Evolutionary conservation across 2,888 invertebrate genomes (phyloP), one percentile per base, ranked within the genome.

Genomic region (Pterostichus madidus): DNA sequence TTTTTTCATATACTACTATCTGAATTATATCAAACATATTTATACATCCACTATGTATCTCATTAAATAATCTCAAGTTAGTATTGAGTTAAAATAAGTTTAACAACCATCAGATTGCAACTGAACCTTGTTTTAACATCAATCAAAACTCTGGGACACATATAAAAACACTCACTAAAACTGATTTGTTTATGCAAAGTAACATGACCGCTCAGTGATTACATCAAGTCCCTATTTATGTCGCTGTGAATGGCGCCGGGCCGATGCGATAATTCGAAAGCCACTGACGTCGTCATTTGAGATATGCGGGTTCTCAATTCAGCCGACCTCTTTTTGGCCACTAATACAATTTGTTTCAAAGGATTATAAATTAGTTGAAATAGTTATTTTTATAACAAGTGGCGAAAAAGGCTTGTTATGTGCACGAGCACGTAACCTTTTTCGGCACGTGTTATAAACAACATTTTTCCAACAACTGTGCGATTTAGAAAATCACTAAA

Each of bases 141-240:
- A 64, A 64, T 64, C 64, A 64, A 32, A 32, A n/a, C 13, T n/a
- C 13, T 4, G 64, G 59, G 35, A 35, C 64, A 64, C 64, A 64
- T 35, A 32, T 64, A 64, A 64, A 64, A 64, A 64, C 64, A 39
- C 64, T 64, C 32, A 35, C 32, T 13, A 32, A 35, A 59, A 64
- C 11, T 35, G 64, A 64, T 52, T 75, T 75, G 75, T 75, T 75
- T 75, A 52, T 75, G 75, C 52, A 75, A 32, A 52, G 75, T 32
- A 73, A 73, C 73, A 49, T 73, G 73, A 73, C 73, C 49, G 73
- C 73, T 31, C 31, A 11, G 49, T 73, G 73, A 73, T 73, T 73
- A 73, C 73, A 73, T 73, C 73, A 44, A 49, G 75, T 35, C 31
- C 64, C 31, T 75, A 75, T 75, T 75, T 49, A 17, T 31, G 31